Conservation (phyloP, 2,113 vertebrate species). For the Nibea albiflora region DNA sequence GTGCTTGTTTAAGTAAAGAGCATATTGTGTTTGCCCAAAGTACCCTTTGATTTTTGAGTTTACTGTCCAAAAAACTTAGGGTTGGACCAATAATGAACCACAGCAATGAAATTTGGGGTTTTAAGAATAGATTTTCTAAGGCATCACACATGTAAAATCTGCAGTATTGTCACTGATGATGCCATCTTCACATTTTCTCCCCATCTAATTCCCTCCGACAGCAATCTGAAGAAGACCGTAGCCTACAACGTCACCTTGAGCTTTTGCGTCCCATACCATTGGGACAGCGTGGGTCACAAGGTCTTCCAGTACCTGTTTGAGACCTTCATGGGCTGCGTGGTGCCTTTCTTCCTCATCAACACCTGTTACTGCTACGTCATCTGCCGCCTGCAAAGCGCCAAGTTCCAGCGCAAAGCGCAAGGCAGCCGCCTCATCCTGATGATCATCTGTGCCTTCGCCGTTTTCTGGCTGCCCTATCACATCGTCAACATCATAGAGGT, state of each 20-base stretch:
- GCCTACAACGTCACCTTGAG: conserved; percentile 7
- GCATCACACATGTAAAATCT: no score
- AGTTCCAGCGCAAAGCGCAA: conserved; percentile 77
- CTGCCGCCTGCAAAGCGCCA: conserved; percentile 81
- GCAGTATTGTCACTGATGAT: no score
- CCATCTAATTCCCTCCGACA: conserved; percentile 31
- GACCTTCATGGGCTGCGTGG: conserved; percentile 86
- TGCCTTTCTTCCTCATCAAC: conserved; percentile 87
- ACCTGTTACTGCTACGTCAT: conserved; percentile 86
- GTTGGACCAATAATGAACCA: no score
- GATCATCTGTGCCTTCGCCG: conserved; percentile 85
- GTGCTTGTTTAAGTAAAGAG: no score
- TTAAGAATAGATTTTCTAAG: no score
- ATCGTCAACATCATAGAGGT: conserved; percentile 88
- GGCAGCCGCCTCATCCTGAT: conserved; percentile 87
- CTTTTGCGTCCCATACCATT: conserved; percentile 67
- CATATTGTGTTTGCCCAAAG: no score
- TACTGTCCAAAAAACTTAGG: no score
- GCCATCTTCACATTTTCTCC: background rate
- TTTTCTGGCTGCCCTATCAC: conserved; percentile 91
- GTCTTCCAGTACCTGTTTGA: conserved; percentile 89
- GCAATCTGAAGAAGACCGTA: background rate
- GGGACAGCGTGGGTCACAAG: conserved; percentile 65
- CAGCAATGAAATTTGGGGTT: no score
- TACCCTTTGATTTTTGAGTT: no score